Percentiles rank a stretch among this genome's conserved stretches.
Conservation (phyloP, 1,140 invertebrate genomes). For the Anoplophora glabripennis region DNA sequence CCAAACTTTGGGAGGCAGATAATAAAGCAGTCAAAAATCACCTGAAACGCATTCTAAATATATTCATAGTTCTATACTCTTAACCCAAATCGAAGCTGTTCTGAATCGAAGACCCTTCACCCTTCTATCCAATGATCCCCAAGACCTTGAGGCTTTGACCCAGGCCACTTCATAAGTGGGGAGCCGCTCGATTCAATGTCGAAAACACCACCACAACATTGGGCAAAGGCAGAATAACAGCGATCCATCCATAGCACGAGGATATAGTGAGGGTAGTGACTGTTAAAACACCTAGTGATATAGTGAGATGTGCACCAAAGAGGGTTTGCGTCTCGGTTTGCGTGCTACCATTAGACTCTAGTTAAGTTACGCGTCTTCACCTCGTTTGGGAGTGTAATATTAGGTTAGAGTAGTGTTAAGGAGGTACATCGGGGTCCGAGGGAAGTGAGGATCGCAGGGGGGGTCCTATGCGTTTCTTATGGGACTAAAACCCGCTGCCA, state of each 20-base stretch:
- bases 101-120: neutral
- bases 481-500: no score
- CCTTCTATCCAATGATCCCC: neutral
- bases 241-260: conserved; percentile 28
- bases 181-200: neutral
- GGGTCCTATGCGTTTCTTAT: no score
- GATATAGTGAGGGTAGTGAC: conserved; percentile 13
- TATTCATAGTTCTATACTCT: conserved; percentile 5
- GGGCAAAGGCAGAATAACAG: conserved; percentile 45
- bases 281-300: neutral
- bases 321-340: no score
- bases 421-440: no score
- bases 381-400: no score
- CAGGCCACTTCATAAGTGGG: conserved; percentile 2
- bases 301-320: neutral
- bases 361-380: no score
- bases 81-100: neutral
- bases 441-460: no score
- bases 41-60: neutral
- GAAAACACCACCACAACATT: conserved; percentile 23
- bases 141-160: neutral
- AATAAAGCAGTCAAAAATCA: neutral
- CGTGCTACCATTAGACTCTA: neutral
- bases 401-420: no score
- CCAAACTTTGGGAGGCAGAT: neutral